phyloP scores from a whole-genome alignment of 2,797 vertebrate genomes.

The Tamandua tetradactyla region DNA sequence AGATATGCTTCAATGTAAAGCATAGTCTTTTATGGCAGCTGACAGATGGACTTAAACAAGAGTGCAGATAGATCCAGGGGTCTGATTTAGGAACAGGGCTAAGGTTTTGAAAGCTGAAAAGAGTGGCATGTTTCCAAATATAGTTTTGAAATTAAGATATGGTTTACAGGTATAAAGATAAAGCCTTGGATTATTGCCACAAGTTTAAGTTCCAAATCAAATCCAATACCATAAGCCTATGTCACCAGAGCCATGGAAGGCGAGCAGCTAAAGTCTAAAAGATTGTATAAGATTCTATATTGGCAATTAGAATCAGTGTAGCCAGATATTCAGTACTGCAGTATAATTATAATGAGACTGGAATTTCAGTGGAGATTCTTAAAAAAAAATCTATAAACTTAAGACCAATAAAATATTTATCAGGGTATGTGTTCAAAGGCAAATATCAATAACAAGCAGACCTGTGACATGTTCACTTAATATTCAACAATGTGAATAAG shows the following conservation, averaged over 20 bases:
- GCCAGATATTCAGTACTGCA: neutral
- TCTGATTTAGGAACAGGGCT: neutral
- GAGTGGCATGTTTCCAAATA: neutral
- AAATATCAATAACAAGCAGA: neutral
- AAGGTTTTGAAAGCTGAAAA: neutral
- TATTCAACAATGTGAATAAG: neutral
- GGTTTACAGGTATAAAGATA: neutral
- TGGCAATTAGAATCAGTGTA: neutral
- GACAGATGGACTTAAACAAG: neutral
- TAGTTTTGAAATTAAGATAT: neutral
- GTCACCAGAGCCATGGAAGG: neutral
- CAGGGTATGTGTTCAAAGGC: neutral
- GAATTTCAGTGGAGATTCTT: neutral
- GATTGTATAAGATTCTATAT: neutral
- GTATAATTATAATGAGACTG: neutral
- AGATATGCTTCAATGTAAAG: neutral
- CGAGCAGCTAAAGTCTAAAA: neutral
- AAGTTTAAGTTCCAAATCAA: neutral
- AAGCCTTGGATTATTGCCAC: neutral
- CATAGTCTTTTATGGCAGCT: neutral
- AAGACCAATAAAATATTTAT: neutral
- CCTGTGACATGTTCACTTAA: neutral
- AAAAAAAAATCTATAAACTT: neutral
- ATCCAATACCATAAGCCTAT: neutral
- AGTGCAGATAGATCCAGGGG: neutral